These are phyloP conservation scores for Heterotilapia buettikoferi DNA, from an alignment of 2,113 vertebrate genomes.

Conservation along the genomic window DNA sequence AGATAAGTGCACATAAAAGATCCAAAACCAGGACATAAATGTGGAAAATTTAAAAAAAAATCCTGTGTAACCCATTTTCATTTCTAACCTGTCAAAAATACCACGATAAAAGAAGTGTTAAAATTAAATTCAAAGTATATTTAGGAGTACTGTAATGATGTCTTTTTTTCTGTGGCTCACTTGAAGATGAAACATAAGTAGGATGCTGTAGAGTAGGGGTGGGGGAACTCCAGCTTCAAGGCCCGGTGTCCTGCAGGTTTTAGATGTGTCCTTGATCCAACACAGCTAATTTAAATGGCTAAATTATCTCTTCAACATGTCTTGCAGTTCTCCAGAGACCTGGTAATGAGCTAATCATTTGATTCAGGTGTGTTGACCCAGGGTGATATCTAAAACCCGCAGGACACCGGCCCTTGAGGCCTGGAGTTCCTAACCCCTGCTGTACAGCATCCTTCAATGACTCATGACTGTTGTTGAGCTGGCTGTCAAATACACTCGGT, in stretches of 20 bases:
- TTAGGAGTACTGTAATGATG: not conserved
- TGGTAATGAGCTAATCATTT: not conserved
- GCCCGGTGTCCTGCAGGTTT: accelerated
- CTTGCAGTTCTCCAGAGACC: not conserved
- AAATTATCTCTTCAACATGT: not conserved
- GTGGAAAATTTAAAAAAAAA: not conserved
- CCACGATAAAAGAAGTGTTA: not conserved
- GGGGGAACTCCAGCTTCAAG: not conserved
- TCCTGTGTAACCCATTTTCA: not conserved
- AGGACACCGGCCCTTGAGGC: not conserved
- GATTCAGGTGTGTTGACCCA: not conserved
- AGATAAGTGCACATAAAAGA: not conserved
- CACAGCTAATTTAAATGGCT: not conserved
- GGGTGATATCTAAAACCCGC: not conserved
- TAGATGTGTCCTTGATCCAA: not conserved
- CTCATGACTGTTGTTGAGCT: not conserved
- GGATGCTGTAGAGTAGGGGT: not conserved
- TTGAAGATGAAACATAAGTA: not conserved
- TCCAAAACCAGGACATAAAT: not conserved
- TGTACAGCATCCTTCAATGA: not conserved
- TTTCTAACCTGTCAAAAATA: not conserved
- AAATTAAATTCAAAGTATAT: not conserved
- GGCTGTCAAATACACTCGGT: not conserved
- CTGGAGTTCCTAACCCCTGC: not conserved
- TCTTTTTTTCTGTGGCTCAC: not conserved